phyloP scores from a whole-genome alignment of 2,888 invertebrate species.

The Caenorhabditis zanzibari region DNA sequence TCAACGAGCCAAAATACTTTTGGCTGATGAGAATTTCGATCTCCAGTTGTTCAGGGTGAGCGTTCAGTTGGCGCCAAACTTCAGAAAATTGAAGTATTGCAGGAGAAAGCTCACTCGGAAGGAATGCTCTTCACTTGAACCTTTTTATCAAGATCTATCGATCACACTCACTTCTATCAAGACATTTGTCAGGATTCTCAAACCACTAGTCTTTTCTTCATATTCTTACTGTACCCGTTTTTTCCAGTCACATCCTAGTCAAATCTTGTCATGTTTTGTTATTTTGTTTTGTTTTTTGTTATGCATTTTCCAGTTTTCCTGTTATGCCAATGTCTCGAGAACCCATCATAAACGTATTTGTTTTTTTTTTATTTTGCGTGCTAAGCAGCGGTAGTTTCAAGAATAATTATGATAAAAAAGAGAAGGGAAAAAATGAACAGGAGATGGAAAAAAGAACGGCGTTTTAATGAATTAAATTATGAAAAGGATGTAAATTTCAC shows the following conservation, averaged over 20 bases:
- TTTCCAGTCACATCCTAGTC: background rate
- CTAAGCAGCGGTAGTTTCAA: conserved; percentile 51
- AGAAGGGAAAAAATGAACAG: background rate
- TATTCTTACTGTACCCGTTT: background rate
- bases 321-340: background rate
- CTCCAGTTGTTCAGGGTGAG: conserved; percentile 38
- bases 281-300: conserved; percentile 12
- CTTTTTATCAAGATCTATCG: background rate
- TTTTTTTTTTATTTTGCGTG: conserved; percentile 52
- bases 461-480: conserved; percentile 29
- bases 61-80: background rate
- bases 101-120: conserved; percentile 31
- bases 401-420: conserved; percentile 52
- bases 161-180: conserved; percentile 1
- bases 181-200: background rate
- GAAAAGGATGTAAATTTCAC: conserved; percentile 38
- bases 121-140: conserved; percentile 63
- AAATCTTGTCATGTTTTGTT: conserved; percentile 3
- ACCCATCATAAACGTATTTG: conserved; percentile 3
- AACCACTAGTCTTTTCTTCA: background rate
- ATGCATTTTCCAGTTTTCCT: background rate
- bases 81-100: conserved; percentile 13
- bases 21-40: conserved; percentile 53
- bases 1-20: conserved; percentile 62
- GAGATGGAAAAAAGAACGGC: conserved; percentile 7